Evolutionary conservation across 2,113 vertebrate species (phyloP), one percentile per base, ranked within the genome.

Genomic region (Sula dactylatra): DNA sequence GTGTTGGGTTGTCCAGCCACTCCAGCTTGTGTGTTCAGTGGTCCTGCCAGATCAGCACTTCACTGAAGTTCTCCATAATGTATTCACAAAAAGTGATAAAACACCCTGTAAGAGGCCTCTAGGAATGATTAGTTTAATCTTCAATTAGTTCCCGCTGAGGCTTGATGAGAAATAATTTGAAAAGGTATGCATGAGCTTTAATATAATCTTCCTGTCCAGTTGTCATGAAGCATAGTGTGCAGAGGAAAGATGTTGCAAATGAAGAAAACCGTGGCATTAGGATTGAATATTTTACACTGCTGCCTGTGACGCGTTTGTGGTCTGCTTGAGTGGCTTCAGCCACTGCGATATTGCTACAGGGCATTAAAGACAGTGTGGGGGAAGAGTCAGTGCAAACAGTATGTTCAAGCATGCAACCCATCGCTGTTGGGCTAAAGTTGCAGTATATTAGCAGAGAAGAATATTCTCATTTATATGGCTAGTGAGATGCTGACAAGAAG

Each of bases 121-220:
- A 84, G 66, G 78, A 96, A 96, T 92, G 88, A 95, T 94, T 94
- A 91, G 77, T 86, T 96, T 89, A 94, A 94, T 95, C 94, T 97
- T 94, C 95, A 93, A 82, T 95, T 97, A 95, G 62, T 54, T 95
- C 94, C 93, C 22, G 7, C 94, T 94, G 95, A 93, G 94, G 61
- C 73, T 88, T 94, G 91, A 94, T 96, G 91, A 95, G 86, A 84
- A 96, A 89, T 95, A 49, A 76, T 97, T 94, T 92, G 77, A 94
- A 79, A 93, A 94, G 80, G 47, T 82, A 69, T 56, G 56, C 36
- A 29, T 31, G 91, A 90, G 49, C 69, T 92, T 94, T 72, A 86
- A 69, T 66, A 52, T 69, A 56, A 89, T 73, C 88, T 86, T 71
- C 88, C 64, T 62, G 91, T 59, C 81, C 93, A 47, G 86, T 72